Base-by-base conservation (phyloP, 1,140 invertebrate species). In the Bombus sibiricus region DNA sequence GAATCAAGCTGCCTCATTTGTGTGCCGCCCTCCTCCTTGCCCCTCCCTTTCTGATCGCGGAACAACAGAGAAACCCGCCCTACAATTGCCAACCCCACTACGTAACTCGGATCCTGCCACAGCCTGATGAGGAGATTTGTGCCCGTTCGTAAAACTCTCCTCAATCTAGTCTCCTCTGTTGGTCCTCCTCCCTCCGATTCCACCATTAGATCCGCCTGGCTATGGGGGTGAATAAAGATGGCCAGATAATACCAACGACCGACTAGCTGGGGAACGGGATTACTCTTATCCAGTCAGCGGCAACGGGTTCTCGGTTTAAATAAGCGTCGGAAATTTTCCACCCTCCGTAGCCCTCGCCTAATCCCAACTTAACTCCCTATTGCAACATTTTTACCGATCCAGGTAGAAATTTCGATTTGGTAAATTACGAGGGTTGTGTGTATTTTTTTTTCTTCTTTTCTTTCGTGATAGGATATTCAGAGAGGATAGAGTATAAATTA, bases 1-100 rank as follows among this genome's bases (percentile, higher is more conserved):
- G 93, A 94, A 95, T 94, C 93, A 95, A 95, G 94, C 94, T 91
- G 93, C 88, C 94, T 95, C 94, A 95, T 95, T 95, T 95, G 94
- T 92, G 93, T 92, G 90, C 90, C 59, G 73, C 32, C 41, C 59
- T 18, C 71, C 71, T 6, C 37, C 28, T 22, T 15, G 18, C 9
- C 34, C 68, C 86, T 18, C 43, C 34, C 3, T 22, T 62, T 43
- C 68, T 68, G 76, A n/a, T 77, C 74, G 13, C 39, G 47, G 82
- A 87, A 71, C 86, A 85, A 72, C 62, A 34, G 87, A 71, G 43
- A 88, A 92, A 92, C 89, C 92, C 86, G 82, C 90, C 88, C 86
- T 59, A 81, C 92, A 90, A 93, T 93, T 90, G 89, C 92, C 91
- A 93, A 62, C 83, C 86, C 84, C 88, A n/a, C n/a, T 62, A 57